Evolutionary conservation across 2,888 invertebrate genomes (phyloP).

Genomic region (Drosophila nr. medialis): DNA sequence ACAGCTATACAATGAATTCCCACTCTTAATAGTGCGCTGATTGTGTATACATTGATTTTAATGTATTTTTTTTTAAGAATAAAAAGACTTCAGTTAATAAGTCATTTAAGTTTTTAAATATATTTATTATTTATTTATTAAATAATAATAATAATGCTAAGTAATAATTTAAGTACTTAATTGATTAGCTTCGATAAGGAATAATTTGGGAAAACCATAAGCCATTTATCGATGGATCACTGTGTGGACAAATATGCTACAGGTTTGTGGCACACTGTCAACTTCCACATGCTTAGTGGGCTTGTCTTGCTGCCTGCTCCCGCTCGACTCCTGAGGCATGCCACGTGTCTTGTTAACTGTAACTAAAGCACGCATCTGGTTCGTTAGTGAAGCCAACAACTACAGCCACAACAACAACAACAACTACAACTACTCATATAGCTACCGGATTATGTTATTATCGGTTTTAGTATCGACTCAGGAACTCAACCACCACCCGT

Average conservation of each 20-base stretch:
- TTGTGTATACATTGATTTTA: not conserved
- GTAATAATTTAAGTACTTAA: not conserved
- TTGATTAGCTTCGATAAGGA: not conserved
- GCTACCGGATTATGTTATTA: constrained; percentile 74
- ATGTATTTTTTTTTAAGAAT: not conserved
- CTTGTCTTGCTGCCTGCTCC: too few relatives aligned
- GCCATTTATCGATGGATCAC: not conserved
- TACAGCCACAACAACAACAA: constrained; percentile 1
- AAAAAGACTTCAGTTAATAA: not conserved
- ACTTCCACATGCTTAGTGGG: not conserved
- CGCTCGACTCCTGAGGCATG: constrained; percentile 41
- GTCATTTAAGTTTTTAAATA: too few relatives aligned
- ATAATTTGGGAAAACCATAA: not conserved
- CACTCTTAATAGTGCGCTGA: too few relatives aligned
- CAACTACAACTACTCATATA: constrained; percentile 1
- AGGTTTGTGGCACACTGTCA: constrained; percentile 11
- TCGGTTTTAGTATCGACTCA: constrained; percentile 77
- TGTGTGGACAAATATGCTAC: not conserved
- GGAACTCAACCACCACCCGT: not conserved
- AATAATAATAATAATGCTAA: not conserved
- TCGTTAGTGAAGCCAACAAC: constrained; percentile 42
- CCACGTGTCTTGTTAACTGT: constrained; percentile 60
- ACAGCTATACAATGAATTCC: too few relatives aligned
- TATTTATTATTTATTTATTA: not conserved
- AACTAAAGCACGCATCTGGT: constrained; percentile 66